phyloP scores from a whole-genome alignment of 2,888 invertebrate species.

The Macrophya alboannulata region DNA sequence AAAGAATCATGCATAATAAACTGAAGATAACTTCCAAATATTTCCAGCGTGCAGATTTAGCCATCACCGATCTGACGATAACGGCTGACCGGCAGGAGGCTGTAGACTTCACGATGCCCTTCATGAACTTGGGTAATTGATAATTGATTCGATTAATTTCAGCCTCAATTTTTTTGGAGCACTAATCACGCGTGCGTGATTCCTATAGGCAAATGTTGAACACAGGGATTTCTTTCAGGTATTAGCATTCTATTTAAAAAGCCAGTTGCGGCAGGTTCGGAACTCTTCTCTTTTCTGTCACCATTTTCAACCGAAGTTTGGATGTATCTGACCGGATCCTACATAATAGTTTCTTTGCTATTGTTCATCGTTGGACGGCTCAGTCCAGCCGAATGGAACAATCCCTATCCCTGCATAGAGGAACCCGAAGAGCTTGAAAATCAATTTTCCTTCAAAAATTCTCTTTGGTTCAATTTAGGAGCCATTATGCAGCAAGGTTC shows the following conservation, averaged over 20 bases:
- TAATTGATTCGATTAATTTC: background rate
- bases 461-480: constrained; percentile 94
- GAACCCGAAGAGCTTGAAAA: constrained; percentile 93
- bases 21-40: constrained; percentile 43
- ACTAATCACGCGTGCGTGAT: background rate
- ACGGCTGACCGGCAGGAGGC: constrained; percentile 94
- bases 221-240: constrained; percentile 79
- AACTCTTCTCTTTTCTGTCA: constrained; percentile 95
- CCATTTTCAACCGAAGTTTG: constrained; percentile 94
- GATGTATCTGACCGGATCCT: constrained; percentile 92
- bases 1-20: too few species aligned
- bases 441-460: constrained; percentile 91
- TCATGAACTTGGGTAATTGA: constrained; percentile 91
- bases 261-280: constrained; percentile 92
- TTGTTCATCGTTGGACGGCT: constrained; percentile 91
- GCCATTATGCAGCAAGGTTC: constrained; percentile 94
- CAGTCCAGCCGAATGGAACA: constrained; percentile 94
- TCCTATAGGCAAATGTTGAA: background rate
- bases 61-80: constrained; percentile 94
- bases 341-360: constrained; percentile 89
- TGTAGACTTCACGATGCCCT: constrained; percentile 97
- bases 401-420: constrained; percentile 92
- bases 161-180: background rate
- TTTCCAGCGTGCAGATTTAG: constrained; percentile 92
- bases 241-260: constrained; percentile 95